Percentiles rank a stretch among this genome's conserved stretches.
Evolutionary conservation across 2,113 vertebrate species (phyloP).

Genomic region (Ovis canadensis): DNA sequence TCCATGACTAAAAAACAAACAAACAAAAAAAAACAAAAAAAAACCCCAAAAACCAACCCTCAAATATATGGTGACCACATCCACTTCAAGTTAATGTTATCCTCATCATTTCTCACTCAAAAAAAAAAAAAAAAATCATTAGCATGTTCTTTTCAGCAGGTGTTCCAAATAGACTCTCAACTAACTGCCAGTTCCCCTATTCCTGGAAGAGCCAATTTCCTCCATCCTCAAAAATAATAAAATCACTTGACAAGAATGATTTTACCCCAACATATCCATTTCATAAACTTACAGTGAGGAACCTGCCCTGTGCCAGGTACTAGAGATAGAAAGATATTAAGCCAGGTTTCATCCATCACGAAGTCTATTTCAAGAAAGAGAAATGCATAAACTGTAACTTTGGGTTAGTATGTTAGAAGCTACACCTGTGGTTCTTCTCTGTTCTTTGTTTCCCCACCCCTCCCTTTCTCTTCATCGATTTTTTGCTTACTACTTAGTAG

Average conservation of each 20-base stretch:
- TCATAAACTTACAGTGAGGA: background rate
- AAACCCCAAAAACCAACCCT: fast-evolving
- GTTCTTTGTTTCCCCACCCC: background rate
- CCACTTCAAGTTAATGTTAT: background rate
- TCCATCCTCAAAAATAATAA: background rate
- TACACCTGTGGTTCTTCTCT: background rate
- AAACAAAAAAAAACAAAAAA: background rate
- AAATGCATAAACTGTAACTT: background rate
- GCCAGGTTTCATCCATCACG: background rate
- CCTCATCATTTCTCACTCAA: background rate
- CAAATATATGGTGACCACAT: background rate
- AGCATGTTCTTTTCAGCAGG: background rate
- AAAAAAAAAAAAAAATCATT: background rate
- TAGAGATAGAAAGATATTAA: background rate
- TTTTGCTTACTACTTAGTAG: background rate
- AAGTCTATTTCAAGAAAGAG: background rate
- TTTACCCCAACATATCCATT: background rate
- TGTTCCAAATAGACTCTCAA: background rate
- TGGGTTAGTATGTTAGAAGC: background rate
- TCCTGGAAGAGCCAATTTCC: background rate
- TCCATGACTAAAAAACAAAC: background rate
- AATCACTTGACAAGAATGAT: background rate
- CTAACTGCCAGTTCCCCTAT: background rate
- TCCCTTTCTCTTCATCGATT: background rate
- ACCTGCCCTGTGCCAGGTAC: background rate